Evolutionary conservation across 2,888 invertebrate species (phyloP).

Genomic region (Venusia cambrica): DNA sequence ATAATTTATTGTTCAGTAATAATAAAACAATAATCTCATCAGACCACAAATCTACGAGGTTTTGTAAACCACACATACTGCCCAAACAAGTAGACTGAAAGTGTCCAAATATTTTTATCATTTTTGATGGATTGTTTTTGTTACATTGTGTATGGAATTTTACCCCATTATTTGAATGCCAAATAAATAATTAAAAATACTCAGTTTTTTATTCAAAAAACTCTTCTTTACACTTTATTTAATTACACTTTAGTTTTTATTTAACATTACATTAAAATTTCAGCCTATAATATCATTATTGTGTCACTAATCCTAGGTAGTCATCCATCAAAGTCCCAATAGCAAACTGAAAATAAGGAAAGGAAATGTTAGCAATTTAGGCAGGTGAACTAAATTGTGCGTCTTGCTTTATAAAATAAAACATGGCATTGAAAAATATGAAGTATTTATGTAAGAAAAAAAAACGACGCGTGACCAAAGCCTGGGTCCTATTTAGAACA

Average conservation of each 20-base stretch:
- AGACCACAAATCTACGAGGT: conserved; percentile 34
- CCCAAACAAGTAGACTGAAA: conserved; percentile 76
- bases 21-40: conserved; percentile 25
- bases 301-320: conserved; percentile 90
- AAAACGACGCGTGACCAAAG: too few relatives aligned
- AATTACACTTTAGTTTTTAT: too few relatives aligned
- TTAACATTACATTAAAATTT: conserved; percentile 23
- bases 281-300: conserved; percentile 43
- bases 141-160: conserved; percentile 71
- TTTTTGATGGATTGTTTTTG: conserved; percentile 70
- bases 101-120: conserved; percentile 72
- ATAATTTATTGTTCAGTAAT: conserved; percentile 35
- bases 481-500: too few relatives aligned
- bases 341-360: conserved; percentile 89
- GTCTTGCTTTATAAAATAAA: too few relatives aligned
- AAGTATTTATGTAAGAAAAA: too few relatives aligned
- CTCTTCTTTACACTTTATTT: conserved; percentile 27
- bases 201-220: conserved; percentile 40
- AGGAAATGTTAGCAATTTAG: background rate
- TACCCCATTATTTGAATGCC: conserved; percentile 77
- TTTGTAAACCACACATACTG: conserved; percentile 51
- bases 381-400: too few relatives aligned
- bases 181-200: conserved; percentile 66
- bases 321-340: conserved; percentile 99
- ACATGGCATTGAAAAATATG: too few relatives aligned